Evolutionary conservation across 1,140 invertebrate species (phyloP), one percentile per base, ranked within the genome.

Genomic region (Pinna nobilis): DNA sequence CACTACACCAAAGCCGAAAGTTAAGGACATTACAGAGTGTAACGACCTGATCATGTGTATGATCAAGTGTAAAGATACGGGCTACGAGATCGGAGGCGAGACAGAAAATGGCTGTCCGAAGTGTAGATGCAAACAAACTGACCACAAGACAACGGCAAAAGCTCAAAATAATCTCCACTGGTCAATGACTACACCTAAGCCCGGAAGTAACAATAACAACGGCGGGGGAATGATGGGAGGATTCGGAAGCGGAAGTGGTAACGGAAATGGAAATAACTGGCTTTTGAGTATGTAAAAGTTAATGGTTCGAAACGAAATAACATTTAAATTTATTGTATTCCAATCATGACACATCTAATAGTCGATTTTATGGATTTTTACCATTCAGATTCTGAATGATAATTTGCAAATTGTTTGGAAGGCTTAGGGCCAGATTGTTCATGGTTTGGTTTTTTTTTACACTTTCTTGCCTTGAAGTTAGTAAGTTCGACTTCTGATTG

Each of bases 11-110:
- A 39, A 39, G 44, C 35, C 35, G 20, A 39, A 33, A 15, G 30
- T 37, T 18, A 63, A 63, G 37, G 28, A 39, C 23, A 25, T 63
- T 0, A 41, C 28, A 13, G 59, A 44, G 23, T 63, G 59, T 23
- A 41, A 32, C 4, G 39, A 63, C n/a, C 35, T 63, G 39, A 63
- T 63, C 35, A 20, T 35, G 47, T 71, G 69, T 18, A 71, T 71
- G 11, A 53, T 71, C 9, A 63, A 55, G 32, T 71, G 69, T 55
- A 63, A 47, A 15, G 60, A 71, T 18, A 47, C 50, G 9, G 69
- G 69, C 13, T 71, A 47, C 44, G 60, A 35, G 3, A 60, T 71
- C 18, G 60, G 60, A n/a, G 49, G 55, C 11, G 30, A 33, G 18
- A 51, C 44, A 1, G 33, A 44, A 15, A 37, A 55, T 28, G 69